Percentiles rank a stretch among this genome's conserved stretches.
Evolutionary conservation across 2,113 vertebrate species (phyloP).

Genomic region (Pseudois nayaur): DNA sequence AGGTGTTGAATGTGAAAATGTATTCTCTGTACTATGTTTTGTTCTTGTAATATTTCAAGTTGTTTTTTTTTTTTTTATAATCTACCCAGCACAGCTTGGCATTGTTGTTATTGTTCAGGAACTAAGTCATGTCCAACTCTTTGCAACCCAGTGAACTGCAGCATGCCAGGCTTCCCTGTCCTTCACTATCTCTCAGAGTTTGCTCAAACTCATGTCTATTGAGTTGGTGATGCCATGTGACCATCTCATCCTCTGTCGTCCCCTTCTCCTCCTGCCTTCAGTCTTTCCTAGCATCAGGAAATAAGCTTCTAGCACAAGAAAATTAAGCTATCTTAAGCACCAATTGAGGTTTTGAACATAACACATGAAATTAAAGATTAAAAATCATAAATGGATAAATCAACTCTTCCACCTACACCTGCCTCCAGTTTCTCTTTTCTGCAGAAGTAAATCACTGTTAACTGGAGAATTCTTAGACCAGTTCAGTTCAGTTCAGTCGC

Average conservation of each 20-base stretch:
- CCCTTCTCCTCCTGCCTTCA: background rate
- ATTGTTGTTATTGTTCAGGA: background rate
- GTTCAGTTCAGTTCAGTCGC: no score
- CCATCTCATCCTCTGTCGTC: background rate
- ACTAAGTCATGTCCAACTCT: background rate
- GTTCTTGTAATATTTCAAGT: background rate
- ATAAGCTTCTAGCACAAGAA: background rate
- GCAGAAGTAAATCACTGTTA: background rate
- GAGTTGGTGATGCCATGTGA: background rate
- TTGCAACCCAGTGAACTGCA: background rate
- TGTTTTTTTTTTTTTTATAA: background rate
- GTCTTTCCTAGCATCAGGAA: background rate
- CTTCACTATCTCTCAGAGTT: background rate
- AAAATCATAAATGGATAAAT: background rate
- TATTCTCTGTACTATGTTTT: background rate
- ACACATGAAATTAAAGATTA: background rate
- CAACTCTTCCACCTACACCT: background rate
- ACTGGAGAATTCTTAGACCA: background rate
- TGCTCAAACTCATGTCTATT: background rate
- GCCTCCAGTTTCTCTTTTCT: background rate
- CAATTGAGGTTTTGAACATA: background rate
- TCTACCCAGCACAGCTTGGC: background rate
- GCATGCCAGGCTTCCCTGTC: background rate
- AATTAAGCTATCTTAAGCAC: background rate
- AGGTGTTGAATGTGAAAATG: background rate